Evolutionary conservation across 1,140 invertebrate species (phyloP).

Genomic region (Himalopsyche phryganea): DNA sequence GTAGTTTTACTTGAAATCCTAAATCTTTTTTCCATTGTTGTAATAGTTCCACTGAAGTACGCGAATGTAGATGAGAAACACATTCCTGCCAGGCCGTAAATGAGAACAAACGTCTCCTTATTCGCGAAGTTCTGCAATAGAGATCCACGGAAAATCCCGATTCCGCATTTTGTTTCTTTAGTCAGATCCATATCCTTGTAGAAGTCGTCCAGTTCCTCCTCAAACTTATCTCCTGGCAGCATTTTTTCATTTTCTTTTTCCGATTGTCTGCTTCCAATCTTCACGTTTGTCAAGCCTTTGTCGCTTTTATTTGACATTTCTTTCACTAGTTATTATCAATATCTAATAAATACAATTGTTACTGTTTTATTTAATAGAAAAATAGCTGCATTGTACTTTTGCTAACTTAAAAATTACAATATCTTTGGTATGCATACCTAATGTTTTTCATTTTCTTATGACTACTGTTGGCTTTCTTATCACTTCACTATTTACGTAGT

Average conservation of each 20-base stretch:
- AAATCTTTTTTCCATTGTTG: constrained; percentile 77
- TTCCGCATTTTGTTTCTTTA: constrained; percentile 62
- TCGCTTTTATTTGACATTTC: no score
- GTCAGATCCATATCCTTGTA: constrained; percentile 53
- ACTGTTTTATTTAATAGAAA: not conserved
- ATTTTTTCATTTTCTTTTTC: constrained; percentile 32
- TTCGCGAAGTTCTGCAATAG: constrained; percentile 66
- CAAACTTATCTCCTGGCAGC: constrained; percentile 37
- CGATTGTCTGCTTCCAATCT: not conserved
- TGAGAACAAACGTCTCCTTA: constrained; percentile 69
- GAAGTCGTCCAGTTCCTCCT: constrained; percentile 51
- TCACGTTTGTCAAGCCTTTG: not conserved
- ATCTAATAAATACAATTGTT: not conserved
- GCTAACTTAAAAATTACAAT: no score
- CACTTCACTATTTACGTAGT: not conserved
- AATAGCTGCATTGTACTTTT: no score
- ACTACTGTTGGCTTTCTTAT: no score
- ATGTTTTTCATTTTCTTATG: no score
- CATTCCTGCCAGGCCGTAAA: constrained; percentile 70
- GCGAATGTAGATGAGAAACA: constrained; percentile 72
- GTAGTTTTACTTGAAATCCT: constrained; percentile 74
- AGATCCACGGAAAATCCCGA: constrained; percentile 56
- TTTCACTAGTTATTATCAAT: not conserved
- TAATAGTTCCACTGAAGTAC: constrained; percentile 75
- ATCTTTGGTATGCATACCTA: no score